Evolutionary conservation across 2,797 vertebrate genomes (phyloP), one percentile per base, ranked within the genome.

Genomic region (Rhabdophis nuchalis): DNA sequence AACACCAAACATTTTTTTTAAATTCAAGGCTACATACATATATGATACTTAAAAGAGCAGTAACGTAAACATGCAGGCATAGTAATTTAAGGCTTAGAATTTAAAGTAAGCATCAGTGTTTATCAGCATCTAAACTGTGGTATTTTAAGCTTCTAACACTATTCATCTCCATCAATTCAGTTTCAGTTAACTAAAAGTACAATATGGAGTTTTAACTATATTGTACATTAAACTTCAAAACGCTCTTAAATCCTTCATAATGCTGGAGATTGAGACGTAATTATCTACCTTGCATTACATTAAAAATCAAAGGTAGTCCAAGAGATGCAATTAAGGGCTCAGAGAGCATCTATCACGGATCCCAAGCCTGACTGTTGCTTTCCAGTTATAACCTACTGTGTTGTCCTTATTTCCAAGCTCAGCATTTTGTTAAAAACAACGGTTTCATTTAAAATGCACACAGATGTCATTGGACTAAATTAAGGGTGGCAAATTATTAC

Each of bases 21-120:
- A 72, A 90, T 90, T 92, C 60, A 58, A 87, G 85, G 85, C 29
- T 72, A 57, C 13, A 29, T 56, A 53, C 9, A 20, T 46, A 53
- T 54, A 46, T 92, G 91, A 60, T 68, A 88, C 54, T 92, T 54
- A 85, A 77, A 92, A 89, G 27, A 86, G 88, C 88, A 89, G 32
- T 20, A 86, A 50, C 86, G 36, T 64, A 86, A 92, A 68, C 64
- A 92, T 25, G 36, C 12, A 41, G 52, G 36, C 89, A 92, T 16
- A 86, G 58, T 68, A 68, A 92, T 92, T 89, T 89, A 86, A 89
- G 88, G 41, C 18, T 86, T 92, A 41, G 46, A 89, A 89, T 92
- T 92, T 89, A 86, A 89, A 92, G 89, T 41, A 86, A 53, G 32
- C 50, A 92, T 36, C 54, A 5, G 50, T 82, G 89, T 90, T 87